Evolutionary conservation across 2,797 vertebrate genomes (phyloP).

Genomic region (Salmo trutta): DNA sequence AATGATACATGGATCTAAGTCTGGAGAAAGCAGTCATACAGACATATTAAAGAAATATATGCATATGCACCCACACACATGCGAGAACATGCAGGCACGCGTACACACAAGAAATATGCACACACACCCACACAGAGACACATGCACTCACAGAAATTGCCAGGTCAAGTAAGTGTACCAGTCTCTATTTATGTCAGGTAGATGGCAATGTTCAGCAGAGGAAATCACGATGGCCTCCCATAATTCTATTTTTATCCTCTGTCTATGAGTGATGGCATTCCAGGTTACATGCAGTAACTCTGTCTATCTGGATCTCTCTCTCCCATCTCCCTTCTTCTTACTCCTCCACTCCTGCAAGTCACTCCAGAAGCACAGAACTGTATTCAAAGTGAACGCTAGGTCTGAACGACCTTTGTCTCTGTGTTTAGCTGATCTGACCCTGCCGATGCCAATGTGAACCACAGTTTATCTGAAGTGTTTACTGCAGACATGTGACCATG

Average conservation of each 20-base stretch:
- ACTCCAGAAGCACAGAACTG: neutral
- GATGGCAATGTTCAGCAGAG: constrained; percentile 2
- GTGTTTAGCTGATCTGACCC: neutral
- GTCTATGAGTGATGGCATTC: neutral
- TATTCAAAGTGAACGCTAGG: neutral
- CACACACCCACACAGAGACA: constrained; percentile 1
- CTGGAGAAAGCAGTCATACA: neutral
- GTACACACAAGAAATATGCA: neutral
- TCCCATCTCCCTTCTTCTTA: neutral
- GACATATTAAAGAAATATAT: neutral
- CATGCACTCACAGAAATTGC: neutral
- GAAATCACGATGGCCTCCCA: neutral
- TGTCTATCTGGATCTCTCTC: neutral
- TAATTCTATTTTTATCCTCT: constrained; percentile 1
- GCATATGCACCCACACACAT: neutral
- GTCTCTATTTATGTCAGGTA: neutral
- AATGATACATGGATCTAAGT: constrained; percentile 4
- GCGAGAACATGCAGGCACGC: neutral
- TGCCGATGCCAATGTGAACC: neutral
- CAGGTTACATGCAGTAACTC: neutral
- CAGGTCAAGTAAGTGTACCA: neutral
- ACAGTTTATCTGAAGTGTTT: neutral
- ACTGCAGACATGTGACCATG: neutral
- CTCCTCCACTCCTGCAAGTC: neutral
- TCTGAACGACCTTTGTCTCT: neutral